Conservation (phyloP, 2,113 vertebrate species). For the Saguinus imperator region DNA sequence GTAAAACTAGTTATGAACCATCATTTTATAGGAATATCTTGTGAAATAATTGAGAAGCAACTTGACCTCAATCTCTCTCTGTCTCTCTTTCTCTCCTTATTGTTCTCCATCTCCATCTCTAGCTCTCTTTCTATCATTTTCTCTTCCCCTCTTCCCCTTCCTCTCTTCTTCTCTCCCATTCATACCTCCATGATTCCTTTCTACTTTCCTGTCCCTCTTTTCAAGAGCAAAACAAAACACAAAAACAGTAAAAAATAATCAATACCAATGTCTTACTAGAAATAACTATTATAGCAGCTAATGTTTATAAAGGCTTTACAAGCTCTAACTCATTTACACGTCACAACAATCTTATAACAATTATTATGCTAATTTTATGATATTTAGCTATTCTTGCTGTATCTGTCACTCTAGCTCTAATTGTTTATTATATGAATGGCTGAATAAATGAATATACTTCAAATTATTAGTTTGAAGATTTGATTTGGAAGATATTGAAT, state of each 20-base stretch:
- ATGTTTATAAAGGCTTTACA: background rate
- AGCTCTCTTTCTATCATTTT: background rate
- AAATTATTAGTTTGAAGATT: background rate
- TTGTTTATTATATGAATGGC: background rate
- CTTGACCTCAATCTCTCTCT: background rate
- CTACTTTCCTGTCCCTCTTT: background rate
- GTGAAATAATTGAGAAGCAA: background rate
- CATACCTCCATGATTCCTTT: background rate
- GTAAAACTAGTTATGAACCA: background rate
- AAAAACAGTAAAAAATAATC: conserved; percentile 21
- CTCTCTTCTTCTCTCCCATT: background rate
- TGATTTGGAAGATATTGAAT: background rate
- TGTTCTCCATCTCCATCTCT: background rate
- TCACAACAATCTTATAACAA: background rate
- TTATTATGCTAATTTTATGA: background rate
- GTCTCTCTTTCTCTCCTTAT: background rate
- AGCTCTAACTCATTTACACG: background rate
- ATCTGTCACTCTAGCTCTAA: background rate
- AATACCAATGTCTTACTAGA: background rate
- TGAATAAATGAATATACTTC: background rate
- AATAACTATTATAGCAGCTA: conserved; percentile 6
- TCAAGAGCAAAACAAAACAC: background rate
- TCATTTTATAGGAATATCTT: background rate
- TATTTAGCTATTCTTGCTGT: background rate
- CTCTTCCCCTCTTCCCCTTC: background rate